Evolutionary conservation across 37 sponge, comb jelly and placozoan genomes (phyloP), one percentile per base, ranked within the genome.

Genomic region (Aplysina aerophoba): DNA sequence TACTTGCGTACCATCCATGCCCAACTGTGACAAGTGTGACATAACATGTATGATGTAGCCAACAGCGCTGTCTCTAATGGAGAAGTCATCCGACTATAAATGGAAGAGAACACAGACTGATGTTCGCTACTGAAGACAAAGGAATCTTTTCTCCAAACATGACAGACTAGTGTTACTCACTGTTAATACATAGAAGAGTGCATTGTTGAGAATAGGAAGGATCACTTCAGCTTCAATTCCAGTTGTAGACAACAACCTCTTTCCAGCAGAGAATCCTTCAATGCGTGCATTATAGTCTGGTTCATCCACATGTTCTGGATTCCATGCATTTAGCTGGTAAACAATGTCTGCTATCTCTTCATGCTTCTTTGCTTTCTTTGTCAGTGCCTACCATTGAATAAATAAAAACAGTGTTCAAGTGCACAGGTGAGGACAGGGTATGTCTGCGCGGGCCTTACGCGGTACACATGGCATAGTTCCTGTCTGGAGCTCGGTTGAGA

Each of bases 291-390:
- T 90, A 79, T 93, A 95, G 55, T 90, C 94, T 38, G 91, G 90
- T 40, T 95, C 95, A 28, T 95, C 96, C 0, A 97, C 38, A 17
- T 77, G 91, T 21, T 56, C 71, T 1, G 71, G 50, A 37, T 89
- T 83, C 97, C 97, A 97, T 4, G 92, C 71, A 87, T 97, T 97
- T 16, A 88, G 85, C 88, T 85, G 81, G 34, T 41, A 39, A n/a
- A 92, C 38, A 30, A 84, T 88, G 16, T 67, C 71, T 30, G 86
- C 86, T 24, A 80, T 73, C 20, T 30, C 65, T 28, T 37, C 56
- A 67, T 71, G 78, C 19, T 56, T 22, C 13, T 25, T n/a, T 55
- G 58, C 33, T 35, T 79, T 86, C 31, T 86, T 68, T 31, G 90
- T 59, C n/a, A 92, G 55, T 25, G 59, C 79, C 93, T 92, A 40